Evolutionary conservation across 1,140 invertebrate species (phyloP).

Genomic region (Tetranychus urticae): DNA sequence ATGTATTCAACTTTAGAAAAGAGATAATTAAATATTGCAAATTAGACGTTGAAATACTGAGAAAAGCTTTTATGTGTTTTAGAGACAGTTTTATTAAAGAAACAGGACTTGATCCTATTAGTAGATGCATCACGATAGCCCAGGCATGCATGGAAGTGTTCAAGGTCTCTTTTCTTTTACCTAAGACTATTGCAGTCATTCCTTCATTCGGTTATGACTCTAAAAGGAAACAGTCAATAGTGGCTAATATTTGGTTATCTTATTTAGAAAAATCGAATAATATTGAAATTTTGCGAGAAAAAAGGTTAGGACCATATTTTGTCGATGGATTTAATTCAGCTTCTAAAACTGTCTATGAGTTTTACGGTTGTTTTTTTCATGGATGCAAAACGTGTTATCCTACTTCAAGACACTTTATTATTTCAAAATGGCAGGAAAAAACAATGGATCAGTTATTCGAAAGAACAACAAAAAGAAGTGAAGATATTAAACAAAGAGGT

Average conservation of each 20-base stretch:
- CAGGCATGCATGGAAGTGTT: neutral
- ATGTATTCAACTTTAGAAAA: neutral
- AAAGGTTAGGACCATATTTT: neutral
- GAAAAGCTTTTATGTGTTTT: neutral
- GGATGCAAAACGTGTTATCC: constrained; percentile 1
- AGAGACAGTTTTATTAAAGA: neutral
- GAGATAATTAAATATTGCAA: constrained; percentile 1
- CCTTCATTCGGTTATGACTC: neutral
- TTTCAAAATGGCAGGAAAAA: neutral
- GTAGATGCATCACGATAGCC: neutral
- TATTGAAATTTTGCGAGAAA: neutral
- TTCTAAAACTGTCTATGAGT: neutral
- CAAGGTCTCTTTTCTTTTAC: neutral
- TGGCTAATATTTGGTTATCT: neutral
- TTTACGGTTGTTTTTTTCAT: constrained; percentile 3
- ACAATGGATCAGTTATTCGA: neutral
- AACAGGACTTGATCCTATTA: constrained; percentile 2
- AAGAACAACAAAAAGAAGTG: neutral
- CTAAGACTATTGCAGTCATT: neutral
- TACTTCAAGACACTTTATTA: neutral
- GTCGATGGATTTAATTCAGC: neutral
- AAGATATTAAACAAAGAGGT: neutral
- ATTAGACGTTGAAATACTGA: neutral
- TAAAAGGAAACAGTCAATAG: neutral
- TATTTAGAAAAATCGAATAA: neutral